These are phyloP conservation scores for Trachelipus rathkii DNA, from an alignment of 1,140 invertebrate species.

Conservation along the genomic window DNA sequence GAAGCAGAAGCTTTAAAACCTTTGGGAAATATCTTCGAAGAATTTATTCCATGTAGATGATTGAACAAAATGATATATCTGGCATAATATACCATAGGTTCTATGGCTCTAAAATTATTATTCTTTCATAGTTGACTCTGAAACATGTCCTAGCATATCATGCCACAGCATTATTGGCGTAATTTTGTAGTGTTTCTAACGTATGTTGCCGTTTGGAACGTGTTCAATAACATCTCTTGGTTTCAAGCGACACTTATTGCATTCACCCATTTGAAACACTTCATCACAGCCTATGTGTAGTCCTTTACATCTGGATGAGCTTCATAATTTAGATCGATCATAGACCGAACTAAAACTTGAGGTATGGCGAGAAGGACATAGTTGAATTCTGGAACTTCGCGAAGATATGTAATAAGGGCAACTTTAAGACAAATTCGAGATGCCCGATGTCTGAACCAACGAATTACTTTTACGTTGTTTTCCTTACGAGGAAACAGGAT, in stretches of 20 bases:
- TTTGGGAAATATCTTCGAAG: slow-evolving; percentile 69
- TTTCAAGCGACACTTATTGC: slow-evolving; percentile 62
- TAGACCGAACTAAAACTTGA: slow-evolving; percentile 64
- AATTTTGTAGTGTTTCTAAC: slow-evolving; percentile 52
- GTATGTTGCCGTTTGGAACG: slow-evolving; percentile 51
- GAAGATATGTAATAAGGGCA: slow-evolving; percentile 65
- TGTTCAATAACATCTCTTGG: slow-evolving; percentile 53
- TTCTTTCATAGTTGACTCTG: slow-evolving; percentile 53
- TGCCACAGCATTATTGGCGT: slow-evolving; percentile 84
- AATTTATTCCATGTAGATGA: slow-evolving; percentile 72
- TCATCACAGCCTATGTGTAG: slow-evolving; percentile 65
- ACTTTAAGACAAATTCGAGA: slow-evolving; percentile 83
- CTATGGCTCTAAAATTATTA: slow-evolving; percentile 67
- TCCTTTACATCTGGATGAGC: slow-evolving; percentile 53
- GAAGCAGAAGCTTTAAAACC: slow-evolving; percentile 88
- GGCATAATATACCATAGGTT: slow-evolving; percentile 80
- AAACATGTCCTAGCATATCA: slow-evolving; percentile 79
- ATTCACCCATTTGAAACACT: slow-evolving; percentile 70
- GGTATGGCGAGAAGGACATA: slow-evolving; percentile 76
- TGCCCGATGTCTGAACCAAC: slow-evolving; percentile 91
- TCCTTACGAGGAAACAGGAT: slow-evolving; percentile 62
- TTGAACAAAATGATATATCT: slow-evolving; percentile 58
- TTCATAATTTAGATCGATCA: slow-evolving; percentile 77
- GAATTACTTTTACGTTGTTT: slow-evolving; percentile 73
- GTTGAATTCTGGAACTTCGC: slow-evolving; percentile 70